phyloP scores from a whole-genome alignment of 2,113 vertebrate genomes.

The Campylorhamphus procurvoides region DNA sequence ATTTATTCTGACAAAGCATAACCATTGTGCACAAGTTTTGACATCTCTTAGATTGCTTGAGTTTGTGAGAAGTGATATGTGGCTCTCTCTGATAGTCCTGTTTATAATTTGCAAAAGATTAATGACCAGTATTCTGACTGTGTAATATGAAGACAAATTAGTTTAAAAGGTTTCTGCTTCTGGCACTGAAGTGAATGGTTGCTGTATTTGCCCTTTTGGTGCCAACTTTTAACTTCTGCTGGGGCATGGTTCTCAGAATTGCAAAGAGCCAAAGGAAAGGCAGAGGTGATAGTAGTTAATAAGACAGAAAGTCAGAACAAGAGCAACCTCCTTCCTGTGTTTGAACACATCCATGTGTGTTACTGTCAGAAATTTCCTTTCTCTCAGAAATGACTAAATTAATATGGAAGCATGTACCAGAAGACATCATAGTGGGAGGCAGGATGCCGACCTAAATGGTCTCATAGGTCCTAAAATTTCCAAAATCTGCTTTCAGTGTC shows the following conservation, averaged over 20 bases:
- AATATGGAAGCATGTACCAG: neutral
- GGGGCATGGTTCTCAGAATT: neutral
- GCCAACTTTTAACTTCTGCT: neutral
- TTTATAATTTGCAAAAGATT: conserved; percentile 20
- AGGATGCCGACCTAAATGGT: neutral
- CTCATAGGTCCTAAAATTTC: neutral
- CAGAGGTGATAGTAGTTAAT: neutral
- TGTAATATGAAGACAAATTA: neutral
- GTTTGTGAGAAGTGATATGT: neutral
- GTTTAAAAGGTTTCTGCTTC: neutral
- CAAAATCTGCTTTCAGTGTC: neutral
- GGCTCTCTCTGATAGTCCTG: neutral
- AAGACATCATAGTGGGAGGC: neutral
- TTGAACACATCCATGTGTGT: neutral
- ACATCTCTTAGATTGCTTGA: neutral
- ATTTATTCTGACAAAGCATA: neutral
- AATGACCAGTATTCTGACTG: neutral
- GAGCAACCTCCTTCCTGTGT: neutral
- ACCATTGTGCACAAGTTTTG: neutral
- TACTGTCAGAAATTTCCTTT: neutral
- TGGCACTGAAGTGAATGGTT: neutral
- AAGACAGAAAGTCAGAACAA: neutral
- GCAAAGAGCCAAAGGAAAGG: neutral
- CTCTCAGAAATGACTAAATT: neutral
- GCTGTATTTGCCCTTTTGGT: neutral